Evolutionary conservation across 2,113 vertebrate species (phyloP), one percentile per base, ranked within the genome.

Genomic region (Todiramphus saurophagus): DNA sequence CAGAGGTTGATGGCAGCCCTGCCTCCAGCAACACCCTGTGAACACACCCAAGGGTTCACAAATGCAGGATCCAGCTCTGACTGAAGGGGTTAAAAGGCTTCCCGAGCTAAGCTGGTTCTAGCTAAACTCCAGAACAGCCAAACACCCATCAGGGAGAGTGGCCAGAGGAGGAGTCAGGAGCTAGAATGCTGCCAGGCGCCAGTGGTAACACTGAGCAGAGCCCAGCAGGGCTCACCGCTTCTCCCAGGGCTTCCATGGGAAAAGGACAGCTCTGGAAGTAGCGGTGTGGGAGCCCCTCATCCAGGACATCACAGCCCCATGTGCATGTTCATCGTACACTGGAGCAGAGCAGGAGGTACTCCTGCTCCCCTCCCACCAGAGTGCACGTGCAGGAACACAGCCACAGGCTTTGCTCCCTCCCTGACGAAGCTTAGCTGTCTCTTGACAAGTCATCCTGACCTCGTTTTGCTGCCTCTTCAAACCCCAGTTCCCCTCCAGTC

Each of bases 281-380:
- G 13, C 0, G 0, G 1, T 6, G n/a, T 13, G 28, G 64, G 44
- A 46, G 48, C 18, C 3, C 3, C 17, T 13, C 69, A 15, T 0
- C 16, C 46, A 37, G 62, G 64, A 46, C 39, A 56, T 6, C 0
- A 1, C 39, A 28, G 64, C 2, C 13, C 51, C 21, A 2, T 0
- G 12, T 28, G 30, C 14, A 18, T 0, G 6, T 30, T 27, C 56
- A 28, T 9, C 7, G 15, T 35, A n/a, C 18, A 6, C 53, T 19
- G 14, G 24, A 50, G 76, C 19, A 43, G 20, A 50, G 59, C 58
- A 80, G 77, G 39, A 69, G 28, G 37, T 2, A 11, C 44, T 43
- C 0, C 0, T 7, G 41, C 63, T 48, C 23, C 35, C 27, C 48
- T 14, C 18, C 23, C 2, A 20, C 21, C 55, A 41, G 69, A 19